A percentile compares a stretch with the other conserved stretches of the same genome.
These are phyloP conservation scores for Thaumatotibia leucotreta DNA, from an alignment of 1,140 invertebrate genomes.

Conservation along the genomic window DNA sequence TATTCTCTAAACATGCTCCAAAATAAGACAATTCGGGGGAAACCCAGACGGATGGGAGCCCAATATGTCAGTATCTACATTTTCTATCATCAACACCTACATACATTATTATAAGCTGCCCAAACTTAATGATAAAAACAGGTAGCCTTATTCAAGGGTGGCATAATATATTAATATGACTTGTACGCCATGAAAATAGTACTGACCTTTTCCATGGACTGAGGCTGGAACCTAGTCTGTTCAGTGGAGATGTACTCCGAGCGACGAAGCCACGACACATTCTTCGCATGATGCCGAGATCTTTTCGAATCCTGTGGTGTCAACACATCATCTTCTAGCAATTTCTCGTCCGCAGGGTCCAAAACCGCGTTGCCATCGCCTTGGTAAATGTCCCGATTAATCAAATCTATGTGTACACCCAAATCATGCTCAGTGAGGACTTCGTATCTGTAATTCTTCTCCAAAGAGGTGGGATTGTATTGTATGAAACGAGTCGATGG, in stretches of 20 bases:
- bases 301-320: conserved; percentile 93
- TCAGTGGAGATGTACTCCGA: conserved; percentile 99
- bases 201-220: conserved; percentile 91
- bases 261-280: conserved; percentile 96
- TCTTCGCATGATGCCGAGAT: conserved; percentile 93
- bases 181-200: no score
- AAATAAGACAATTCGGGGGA: no score
- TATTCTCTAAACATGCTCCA: no score
- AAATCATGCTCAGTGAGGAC: conserved; percentile 97
- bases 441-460: conserved; percentile 97
- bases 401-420: conserved; percentile 96
- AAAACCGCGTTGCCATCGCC: conserved; percentile 84
- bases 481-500: conserved; percentile 95
- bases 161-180: neutral
- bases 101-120: no score
- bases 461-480: conserved; percentile 96
- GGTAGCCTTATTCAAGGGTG: no score
- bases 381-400: conserved; percentile 96
- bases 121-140: no score
- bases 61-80: no score
- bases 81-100: no score
- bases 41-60: no score
- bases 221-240: conserved; percentile 97
- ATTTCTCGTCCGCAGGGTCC: conserved; percentile 93
- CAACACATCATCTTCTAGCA: conserved; percentile 94